These are phyloP conservation scores for Axis porcinus DNA, from an alignment of 2,113 vertebrate genomes.

Conservation along the genomic window DNA sequence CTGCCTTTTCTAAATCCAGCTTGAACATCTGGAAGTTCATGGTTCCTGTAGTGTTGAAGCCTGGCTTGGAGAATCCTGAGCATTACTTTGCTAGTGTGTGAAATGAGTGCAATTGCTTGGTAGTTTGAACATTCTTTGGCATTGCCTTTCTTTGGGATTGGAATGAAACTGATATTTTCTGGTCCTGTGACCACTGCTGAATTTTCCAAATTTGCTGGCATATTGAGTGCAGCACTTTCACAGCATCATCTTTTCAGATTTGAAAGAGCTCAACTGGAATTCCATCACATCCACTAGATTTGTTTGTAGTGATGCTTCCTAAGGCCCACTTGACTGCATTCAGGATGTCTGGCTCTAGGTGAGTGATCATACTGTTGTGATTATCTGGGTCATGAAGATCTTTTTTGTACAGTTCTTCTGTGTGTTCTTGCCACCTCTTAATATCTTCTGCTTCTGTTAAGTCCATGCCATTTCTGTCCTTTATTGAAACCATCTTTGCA, in stretches of 20 bases:
- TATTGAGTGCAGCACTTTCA: not conserved
- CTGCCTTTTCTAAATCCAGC: not conserved
- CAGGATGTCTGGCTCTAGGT: not conserved
- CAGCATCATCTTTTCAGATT: not conserved
- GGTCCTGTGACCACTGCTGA: not conserved
- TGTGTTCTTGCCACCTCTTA: not conserved
- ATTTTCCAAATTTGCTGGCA: not conserved
- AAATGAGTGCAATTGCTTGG: not conserved
- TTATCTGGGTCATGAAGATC: not conserved
- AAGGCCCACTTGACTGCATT: not conserved
- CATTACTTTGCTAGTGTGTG: not conserved
- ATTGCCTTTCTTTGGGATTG: not conserved
- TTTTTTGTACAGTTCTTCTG: not conserved
- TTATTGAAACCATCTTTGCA: not conserved
- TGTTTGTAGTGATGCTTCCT: not conserved
- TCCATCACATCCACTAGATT: not conserved
- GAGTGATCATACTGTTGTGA: not conserved
- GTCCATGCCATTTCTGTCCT: not conserved
- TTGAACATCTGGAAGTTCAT: not conserved
- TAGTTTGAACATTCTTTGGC: not conserved
- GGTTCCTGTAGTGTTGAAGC: not conserved
- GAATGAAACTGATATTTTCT: not conserved
- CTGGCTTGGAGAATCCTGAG: not conserved
- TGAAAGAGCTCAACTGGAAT: not conserved
- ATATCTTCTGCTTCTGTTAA: not conserved